Evolutionary conservation across 2,113 vertebrate species (phyloP), one percentile per base, ranked within the genome.

Genomic region (Actenoides hombroni): DNA sequence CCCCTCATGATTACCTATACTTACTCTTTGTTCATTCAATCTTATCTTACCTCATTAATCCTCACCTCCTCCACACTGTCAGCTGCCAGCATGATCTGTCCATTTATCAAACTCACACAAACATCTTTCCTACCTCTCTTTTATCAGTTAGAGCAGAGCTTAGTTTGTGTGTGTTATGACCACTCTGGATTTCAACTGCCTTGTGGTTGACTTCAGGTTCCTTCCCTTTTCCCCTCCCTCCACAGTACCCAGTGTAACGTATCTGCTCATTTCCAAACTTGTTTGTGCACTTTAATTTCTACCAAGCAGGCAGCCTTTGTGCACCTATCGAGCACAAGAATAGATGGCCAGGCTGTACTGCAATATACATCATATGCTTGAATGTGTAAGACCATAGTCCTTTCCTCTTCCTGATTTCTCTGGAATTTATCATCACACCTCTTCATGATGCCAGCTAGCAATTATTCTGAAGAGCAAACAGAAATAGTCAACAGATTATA

Each of bases 271-370:
- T 91, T 94, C 54, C 64, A 44, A 86, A n/a, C 54, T 46, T 26
- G 10, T 37, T 44, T 61, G 60, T 13, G 28, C 8, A 2, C 54
- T 44, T 68, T 2, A 25, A n/a, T 8, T 48, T 51, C 67, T 39
- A 61, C 40, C 10, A 6, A 18, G 53, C 69, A 54, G 31, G 51
- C 33, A 76, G 73, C 49, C 33, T 80, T 23, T 4, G 3, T 42
- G 26, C 13, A 3, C 51, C 61, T 33, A 70, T 40, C 1, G 0
- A 69, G 48, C 0, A 0, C 44, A 24, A 51, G 42, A 23, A 54
- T 5, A n/a, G 67, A n/a, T 5, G 26, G 31, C 26, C 33, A 18
- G 40, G 60, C 84, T 24, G 29, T 11, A 9, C 37, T 4, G 33
- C 31, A 6, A 39, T 10, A 46, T 16, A 21, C 10, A 12, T 3